A percentile compares a stretch with the other conserved stretches of the same genome.
Evolutionary conservation across 2,113 vertebrate genomes (phyloP).

Genomic region (Deroptyus accipitrinus): DNA sequence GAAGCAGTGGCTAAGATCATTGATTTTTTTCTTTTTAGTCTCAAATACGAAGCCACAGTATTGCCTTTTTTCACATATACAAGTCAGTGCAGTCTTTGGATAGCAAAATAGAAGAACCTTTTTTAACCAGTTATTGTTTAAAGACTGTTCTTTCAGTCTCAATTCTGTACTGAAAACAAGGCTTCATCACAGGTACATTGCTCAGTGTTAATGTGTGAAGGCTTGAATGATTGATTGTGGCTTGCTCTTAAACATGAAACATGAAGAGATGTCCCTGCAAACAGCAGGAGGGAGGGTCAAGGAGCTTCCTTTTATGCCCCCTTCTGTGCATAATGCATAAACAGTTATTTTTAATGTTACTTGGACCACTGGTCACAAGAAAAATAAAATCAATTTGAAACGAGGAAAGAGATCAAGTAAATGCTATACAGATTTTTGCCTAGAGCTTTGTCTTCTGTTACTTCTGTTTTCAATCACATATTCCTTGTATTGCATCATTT

Average conservation of each 20-base stretch:
- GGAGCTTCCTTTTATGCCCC: not conserved
- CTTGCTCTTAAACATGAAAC: not conserved
- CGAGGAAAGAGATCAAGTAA: not conserved
- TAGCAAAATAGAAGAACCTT: not conserved
- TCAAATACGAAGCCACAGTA: not conserved
- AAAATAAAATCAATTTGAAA: constrained; percentile 11
- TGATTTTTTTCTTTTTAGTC: not conserved
- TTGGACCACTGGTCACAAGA: not conserved
- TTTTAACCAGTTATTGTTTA: not conserved
- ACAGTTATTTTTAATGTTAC: constrained; percentile 9
- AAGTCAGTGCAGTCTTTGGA: not conserved
- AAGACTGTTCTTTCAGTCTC: not conserved
- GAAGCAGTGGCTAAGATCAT: not conserved
- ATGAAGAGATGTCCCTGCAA: not conserved
- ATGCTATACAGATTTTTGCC: not conserved
- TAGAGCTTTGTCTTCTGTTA: constrained; percentile 14
- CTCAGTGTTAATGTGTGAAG: not conserved
- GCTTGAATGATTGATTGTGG: not conserved
- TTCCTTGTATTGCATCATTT: not conserved
- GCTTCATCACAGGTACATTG: not conserved
- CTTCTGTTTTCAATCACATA: not conserved
- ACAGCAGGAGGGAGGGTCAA: not conserved
- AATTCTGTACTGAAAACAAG: not conserved
- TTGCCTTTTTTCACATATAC: not conserved
- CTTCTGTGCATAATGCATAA: not conserved